Evolutionary conservation across 2,797 vertebrate species (phyloP).

Genomic region (Argyrosomus regius): DNA sequence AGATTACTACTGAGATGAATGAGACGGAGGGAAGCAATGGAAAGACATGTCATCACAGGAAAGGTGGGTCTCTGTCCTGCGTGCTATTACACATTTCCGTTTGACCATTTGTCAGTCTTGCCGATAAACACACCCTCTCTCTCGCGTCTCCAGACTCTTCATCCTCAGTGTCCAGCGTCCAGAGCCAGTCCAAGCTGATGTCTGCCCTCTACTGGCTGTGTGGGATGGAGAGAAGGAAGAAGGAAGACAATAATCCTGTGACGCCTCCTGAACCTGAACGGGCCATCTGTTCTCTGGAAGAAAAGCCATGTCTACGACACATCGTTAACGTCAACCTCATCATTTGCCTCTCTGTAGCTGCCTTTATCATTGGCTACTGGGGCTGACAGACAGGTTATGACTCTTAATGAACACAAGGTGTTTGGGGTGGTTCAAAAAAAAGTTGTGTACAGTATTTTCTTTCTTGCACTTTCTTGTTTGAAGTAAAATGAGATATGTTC

Average conservation of each 20-base stretch:
- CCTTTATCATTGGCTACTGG: slow-evolving; percentile 94
- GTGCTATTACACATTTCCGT: neutral
- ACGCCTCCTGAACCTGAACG: slow-evolving; percentile 44
- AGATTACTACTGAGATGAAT: neutral
- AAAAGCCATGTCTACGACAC: slow-evolving; percentile 80
- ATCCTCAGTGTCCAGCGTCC: slow-evolving; percentile 39
- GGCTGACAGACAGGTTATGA: slow-evolving; percentile 77
- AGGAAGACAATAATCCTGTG: neutral
- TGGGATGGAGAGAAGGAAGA: slow-evolving; percentile 87
- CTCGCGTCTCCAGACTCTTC: slow-evolving; percentile 57
- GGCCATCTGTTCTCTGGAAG: slow-evolving; percentile 77
- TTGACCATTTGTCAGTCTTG: neutral
- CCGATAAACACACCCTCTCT: neutral
- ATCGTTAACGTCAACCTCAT: slow-evolving; percentile 91
- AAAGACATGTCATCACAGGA: slow-evolving; percentile 29
- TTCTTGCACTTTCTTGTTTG: neutral
- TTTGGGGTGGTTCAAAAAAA: neutral
- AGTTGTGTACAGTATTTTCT: slow-evolving; percentile 1
- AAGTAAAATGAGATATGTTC: neutral
- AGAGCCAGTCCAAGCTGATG: slow-evolving; percentile 76
- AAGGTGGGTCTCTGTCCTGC: slow-evolving; percentile 60
- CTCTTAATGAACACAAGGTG: slow-evolving; percentile 16
- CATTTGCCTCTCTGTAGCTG: slow-evolving; percentile 83
- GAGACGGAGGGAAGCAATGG: slow-evolving; percentile 23
- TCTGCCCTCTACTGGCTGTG: slow-evolving; percentile 92